A percentile compares a stretch with the other conserved stretches of the same genome.
Evolutionary conservation across 2,888 invertebrate species (phyloP).

Genomic region (Dasysyrphus tricinctus): DNA sequence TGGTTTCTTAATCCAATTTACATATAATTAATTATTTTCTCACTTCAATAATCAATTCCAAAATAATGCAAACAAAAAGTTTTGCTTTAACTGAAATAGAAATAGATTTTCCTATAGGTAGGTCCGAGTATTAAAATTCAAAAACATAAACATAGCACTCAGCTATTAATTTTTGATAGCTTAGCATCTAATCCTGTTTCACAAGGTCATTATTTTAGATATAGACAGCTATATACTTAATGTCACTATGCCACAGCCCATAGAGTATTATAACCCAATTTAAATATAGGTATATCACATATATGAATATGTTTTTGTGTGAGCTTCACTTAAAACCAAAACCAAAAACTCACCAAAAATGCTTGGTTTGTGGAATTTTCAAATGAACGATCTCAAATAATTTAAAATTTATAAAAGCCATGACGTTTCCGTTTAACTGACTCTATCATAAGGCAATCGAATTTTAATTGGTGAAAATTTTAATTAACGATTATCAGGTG

Average conservation of each 20-base stretch:
- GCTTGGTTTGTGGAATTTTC: not conserved
- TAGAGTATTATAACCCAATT: not conserved
- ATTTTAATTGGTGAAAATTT: not conserved
- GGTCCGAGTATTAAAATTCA: no score
- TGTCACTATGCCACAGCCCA: not conserved
- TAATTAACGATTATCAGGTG: conserved; percentile 7
- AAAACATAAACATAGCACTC: not conserved
- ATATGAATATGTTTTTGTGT: not conserved
- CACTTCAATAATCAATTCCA: no score
- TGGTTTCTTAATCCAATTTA: no score
- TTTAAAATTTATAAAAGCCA: not conserved
- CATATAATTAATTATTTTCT: no score
- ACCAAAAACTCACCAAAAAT: not conserved
- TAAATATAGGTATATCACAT: no score
- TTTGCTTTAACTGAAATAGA: no score
- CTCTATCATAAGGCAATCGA: not conserved
- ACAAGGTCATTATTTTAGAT: not conserved
- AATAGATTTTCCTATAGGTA: no score
- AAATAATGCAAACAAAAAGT: no score
- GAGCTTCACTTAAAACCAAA: not conserved
- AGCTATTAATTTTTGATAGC: not conserved
- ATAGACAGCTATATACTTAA: not conserved
- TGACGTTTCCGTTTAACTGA: not conserved
- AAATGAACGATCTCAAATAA: not conserved
- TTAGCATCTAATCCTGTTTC: not conserved